Evolutionary conservation across 2,113 vertebrate genomes (phyloP).

Genomic region (Podilymbus podiceps): DNA sequence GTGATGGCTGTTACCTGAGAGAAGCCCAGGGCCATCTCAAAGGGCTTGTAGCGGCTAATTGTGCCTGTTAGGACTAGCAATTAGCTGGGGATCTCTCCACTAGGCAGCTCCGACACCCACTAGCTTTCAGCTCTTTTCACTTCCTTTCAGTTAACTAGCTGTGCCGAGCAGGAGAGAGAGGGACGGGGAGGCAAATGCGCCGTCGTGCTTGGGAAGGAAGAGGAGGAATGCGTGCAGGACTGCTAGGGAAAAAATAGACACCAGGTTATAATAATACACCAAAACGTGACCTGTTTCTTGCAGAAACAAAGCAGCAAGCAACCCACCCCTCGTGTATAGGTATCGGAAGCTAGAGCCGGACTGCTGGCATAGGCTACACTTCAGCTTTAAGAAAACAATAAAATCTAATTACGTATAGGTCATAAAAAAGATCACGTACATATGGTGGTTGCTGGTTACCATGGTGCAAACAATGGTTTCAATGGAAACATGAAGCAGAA

Average conservation of each 20-base stretch:
- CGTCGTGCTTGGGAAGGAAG: neutral
- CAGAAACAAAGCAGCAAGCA: neutral
- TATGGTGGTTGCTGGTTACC: slow-evolving; percentile 70
- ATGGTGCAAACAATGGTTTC: slow-evolving; percentile 68
- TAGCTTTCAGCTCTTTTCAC: slow-evolving; percentile 72
- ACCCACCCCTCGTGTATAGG: neutral
- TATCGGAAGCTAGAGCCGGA: neutral
- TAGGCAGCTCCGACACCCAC: slow-evolving; percentile 74
- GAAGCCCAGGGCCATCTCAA: slow-evolving; percentile 79
- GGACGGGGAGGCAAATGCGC: slow-evolving; percentile 58
- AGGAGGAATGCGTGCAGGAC: neutral
- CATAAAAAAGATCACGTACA: slow-evolving; percentile 65
- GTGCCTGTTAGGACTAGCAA: slow-evolving; percentile 82
- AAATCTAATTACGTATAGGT: slow-evolving; percentile 76
- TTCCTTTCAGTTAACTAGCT: slow-evolving; percentile 72
- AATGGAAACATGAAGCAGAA: slow-evolving; percentile 72
- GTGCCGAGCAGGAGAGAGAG: slow-evolving; percentile 62
- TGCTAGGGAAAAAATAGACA: neutral
- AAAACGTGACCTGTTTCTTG: neutral
- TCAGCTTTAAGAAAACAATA: slow-evolving; percentile 73
- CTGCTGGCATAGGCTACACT: neutral
- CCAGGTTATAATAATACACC: neutral
- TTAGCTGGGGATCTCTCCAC: slow-evolving; percentile 76
- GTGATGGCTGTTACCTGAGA: slow-evolving; percentile 82
- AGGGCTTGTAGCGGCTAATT: slow-evolving; percentile 83